Base-by-base conservation (phyloP, 2,797 vertebrate genomes). In the Chaetodon trifasciatus region DNA sequence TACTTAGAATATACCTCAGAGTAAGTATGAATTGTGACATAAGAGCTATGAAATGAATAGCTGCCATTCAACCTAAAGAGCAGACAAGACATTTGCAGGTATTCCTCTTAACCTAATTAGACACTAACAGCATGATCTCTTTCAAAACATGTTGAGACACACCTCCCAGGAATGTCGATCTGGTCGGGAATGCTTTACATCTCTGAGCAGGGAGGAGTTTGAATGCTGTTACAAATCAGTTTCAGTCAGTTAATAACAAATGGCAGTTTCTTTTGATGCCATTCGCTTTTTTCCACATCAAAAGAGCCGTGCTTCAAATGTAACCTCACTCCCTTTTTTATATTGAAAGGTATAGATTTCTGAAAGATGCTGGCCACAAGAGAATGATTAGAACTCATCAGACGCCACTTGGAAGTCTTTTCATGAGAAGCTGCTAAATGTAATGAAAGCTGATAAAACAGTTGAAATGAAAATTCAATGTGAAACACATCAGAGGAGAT, bases 141-240 rank as follows among this genome's bases (percentile, higher is more conserved):
- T 82, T 83, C 10, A 57, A 46, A 85, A 81, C 86, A 64, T 88
- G 88, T 87, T 46, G 77, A 78, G 77, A 81, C 91, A 84, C 60
- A 88, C 72, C 47, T 78, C 71, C 63, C 44, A 86, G 92, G 86
- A 93, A 92, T 91, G 90, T 83, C 24, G 44, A 76, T 86, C 74
- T 75, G 8, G 65, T 75, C 15, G 74, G 73, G 62, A 85, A 87
- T 81, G 35, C 77, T 89, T 90, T 70, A 64, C 84, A 53, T 85
- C 70, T 84, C 65, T 5, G 8, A 75, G 70, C 76, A 63, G 74
- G 71, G 50, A 84, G 70, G 72, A 60, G 73, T 55, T 86, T 64
- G 72, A 82, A 83, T 70, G 68, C 56, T 44, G 42, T 55, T 60
- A 53, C 39, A 44, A 78, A 81, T 85, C 40, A 39, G 13, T 61